These are phyloP conservation scores for Cotesia congregata DNA, from an alignment of 2,888 invertebrate species.

Conservation along the genomic window DNA sequence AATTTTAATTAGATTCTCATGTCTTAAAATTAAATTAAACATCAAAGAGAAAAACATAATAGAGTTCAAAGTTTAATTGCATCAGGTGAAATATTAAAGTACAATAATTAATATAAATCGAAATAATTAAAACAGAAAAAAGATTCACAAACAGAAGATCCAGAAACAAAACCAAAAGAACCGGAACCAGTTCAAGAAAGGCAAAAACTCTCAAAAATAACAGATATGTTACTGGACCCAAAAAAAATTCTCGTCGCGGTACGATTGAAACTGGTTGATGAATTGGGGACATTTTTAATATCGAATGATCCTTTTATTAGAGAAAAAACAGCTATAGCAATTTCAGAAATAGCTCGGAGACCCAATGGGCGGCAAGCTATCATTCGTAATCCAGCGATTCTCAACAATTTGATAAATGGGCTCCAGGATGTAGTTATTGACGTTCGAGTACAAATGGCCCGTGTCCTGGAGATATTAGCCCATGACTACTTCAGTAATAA, in stretches of 20 bases:
- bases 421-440: constrained; percentile 62
- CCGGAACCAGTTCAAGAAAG: constrained; percentile 60
- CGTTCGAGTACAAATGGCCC: constrained; percentile 67
- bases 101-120: no score
- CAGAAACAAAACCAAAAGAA: constrained; percentile 68
- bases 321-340: constrained; percentile 67
- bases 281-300: constrained; percentile 63
- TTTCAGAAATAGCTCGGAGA: constrained; percentile 65
- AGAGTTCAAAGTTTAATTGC: no score
- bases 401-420: constrained; percentile 62
- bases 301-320: constrained; percentile 64
- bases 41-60: no score
- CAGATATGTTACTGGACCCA: constrained; percentile 70
- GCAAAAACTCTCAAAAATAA: constrained; percentile 69
- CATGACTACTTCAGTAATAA: constrained; percentile 50
- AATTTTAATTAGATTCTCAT: no score
- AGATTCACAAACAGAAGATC: constrained; percentile 53
- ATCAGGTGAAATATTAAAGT: no score
- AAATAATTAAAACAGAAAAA: constrained; percentile 17
- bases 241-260: constrained; percentile 70
- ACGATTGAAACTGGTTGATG: constrained; percentile 66
- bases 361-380: constrained; percentile 68
- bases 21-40: no score
- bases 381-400: constrained; percentile 59
- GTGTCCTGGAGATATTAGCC: constrained; percentile 66